Evolutionary conservation across 2,888 invertebrate genomes (phyloP).

Genomic region (Hyposoter didymator): DNA sequence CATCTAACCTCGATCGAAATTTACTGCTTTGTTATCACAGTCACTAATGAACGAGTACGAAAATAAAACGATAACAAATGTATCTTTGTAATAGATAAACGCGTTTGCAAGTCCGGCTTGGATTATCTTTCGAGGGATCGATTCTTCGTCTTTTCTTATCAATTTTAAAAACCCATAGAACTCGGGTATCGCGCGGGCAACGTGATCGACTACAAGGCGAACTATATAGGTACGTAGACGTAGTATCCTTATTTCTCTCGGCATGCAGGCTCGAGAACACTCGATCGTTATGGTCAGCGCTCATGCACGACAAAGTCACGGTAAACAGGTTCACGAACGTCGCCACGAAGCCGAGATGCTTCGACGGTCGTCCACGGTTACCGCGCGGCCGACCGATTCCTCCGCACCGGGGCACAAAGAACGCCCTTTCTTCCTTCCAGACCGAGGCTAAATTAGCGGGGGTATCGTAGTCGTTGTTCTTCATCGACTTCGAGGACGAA

Average conservation of each 20-base stretch:
- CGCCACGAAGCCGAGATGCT: constrained; percentile 57
- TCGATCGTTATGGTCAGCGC: constrained; percentile 71
- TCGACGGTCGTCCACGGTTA: constrained; percentile 42
- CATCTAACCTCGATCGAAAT: constrained; percentile 10
- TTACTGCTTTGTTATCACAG: constrained; percentile 43
- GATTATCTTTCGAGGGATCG: constrained; percentile 64
- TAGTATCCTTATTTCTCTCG: constrained; percentile 50
- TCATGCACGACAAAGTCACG: constrained; percentile 71
- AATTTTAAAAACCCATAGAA: constrained; percentile 52
- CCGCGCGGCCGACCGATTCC: constrained; percentile 27
- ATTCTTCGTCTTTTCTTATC: constrained; percentile 42
- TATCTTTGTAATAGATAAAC: constrained; percentile 43
- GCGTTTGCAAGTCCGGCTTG: constrained; percentile 57
- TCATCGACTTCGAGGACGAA: constrained; percentile 64
- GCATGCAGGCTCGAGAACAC: constrained; percentile 58
- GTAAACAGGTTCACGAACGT: constrained; percentile 70
- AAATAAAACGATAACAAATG: constrained; percentile 13
- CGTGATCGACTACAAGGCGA: constrained; percentile 58
- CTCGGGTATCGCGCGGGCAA: constrained; percentile 26
- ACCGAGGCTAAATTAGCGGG: constrained; percentile 63
- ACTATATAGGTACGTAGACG: constrained; percentile 24
- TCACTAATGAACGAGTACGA: constrained; percentile 55
- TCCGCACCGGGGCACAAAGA: constrained; percentile 62
- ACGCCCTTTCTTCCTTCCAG: constrained; percentile 68
- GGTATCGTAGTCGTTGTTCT: constrained; percentile 51